Conservation (phyloP, 2,113 vertebrate genomes). For the Tetrao urogallus region DNA sequence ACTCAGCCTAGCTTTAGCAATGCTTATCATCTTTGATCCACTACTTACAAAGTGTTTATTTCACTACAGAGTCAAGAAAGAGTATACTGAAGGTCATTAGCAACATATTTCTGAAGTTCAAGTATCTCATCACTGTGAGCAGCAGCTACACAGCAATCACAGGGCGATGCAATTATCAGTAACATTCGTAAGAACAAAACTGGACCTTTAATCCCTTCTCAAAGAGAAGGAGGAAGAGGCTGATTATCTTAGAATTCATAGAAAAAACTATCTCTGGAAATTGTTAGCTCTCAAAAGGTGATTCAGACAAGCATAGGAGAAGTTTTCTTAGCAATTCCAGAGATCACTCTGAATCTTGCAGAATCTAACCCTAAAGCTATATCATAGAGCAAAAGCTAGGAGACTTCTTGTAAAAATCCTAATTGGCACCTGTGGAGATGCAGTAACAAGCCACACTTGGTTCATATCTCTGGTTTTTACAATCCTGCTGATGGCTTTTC, state of each 20-base stretch:
- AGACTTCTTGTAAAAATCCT: neutral
- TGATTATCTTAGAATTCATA: neutral
- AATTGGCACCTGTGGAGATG: neutral
- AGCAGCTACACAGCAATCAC: neutral
- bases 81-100: neutral
- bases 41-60: neutral
- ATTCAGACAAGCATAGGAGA: neutral
- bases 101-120: neutral
- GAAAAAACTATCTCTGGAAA: neutral
- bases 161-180: neutral
- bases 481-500: neutral
- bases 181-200: neutral
- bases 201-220: neutral
- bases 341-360: neutral
- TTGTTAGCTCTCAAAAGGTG: neutral
- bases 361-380: neutral
- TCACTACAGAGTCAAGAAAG: neutral
- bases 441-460: neutral
- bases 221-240: neutral
- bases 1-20: neutral
- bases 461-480: neutral
- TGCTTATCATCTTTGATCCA: rapidly evolving
- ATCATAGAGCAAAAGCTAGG: neutral
- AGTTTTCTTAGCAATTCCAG: neutral
- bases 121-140: neutral